Base-by-base conservation (phyloP, 2,888 invertebrate species). In the Rotaria socialis region DNA sequence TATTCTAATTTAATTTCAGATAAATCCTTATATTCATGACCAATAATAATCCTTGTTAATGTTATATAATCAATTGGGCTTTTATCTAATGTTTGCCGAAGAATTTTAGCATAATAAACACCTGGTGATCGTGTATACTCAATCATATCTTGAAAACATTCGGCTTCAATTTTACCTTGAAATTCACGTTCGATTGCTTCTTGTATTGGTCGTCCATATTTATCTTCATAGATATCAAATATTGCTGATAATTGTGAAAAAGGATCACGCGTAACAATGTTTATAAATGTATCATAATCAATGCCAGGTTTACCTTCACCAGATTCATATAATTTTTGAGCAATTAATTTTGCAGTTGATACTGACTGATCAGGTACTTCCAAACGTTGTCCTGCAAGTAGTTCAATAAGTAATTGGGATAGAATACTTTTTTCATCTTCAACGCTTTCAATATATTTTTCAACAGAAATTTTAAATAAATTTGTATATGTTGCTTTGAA, bases 221-320 rank as follows among this genome's bases (percentile, higher is more conserved):
- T 75, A 43, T 75, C 75, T 43, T 75, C 75, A 43, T 43, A 75
- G 0, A 75, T 8, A 75, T 75, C 75, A 43, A 75, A 75, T 41
- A 75, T 75, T 43, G 41, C 27, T 43, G 75, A 75, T 75, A 75
- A 22, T 43, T 75, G 75, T 22, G 75, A 43, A 75, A 75, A 75
- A 19, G 41, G 7, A 43, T 75, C 43, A 16, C 19, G 24, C 22
- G 75, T 75, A 43, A 75, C 41, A 8, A 75, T 35, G 19, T 75
- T 43, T 43, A 75, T 43, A 41, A 75, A 43, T 43, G 75, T 75
- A 22, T 75, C 19, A 22, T 75, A 3, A 75, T 75, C 75, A 22
- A 75, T 14, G 0, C 1, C 10, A 6, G 75, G 14, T 22, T 22
- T 43, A 43, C 10, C 43, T 75, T 27, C 22, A 41, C 2, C 16